Evolutionary conservation across 2,888 invertebrate genomes (phyloP).

Genomic region (Elmis aenea): DNA sequence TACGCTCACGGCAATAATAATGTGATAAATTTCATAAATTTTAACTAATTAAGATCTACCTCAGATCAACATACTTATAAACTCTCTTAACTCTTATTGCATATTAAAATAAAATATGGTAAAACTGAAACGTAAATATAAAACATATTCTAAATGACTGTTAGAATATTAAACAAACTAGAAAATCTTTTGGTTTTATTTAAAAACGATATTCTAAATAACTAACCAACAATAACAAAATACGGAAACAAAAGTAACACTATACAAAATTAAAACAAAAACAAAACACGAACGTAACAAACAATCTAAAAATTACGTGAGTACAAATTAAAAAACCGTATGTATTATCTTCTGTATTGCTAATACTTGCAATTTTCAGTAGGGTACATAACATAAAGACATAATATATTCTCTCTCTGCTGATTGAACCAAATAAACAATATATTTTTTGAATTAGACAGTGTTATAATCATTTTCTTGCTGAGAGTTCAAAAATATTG

Average conservation of each 20-base stretch:
- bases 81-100: slow-evolving; percentile 15
- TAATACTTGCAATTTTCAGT: no score
- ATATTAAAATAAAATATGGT: slow-evolving; percentile 16
- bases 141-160: slow-evolving; percentile 11
- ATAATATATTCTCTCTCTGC: no score
- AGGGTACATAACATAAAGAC: no score
- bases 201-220: slow-evolving; percentile 29
- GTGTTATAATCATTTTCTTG: no score
- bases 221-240: slow-evolving; percentile 30
- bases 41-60: slow-evolving; percentile 11
- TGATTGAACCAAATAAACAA: no score
- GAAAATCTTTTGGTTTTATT: slow-evolving; percentile 25
- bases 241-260: slow-evolving; percentile 25
- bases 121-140: slow-evolving; percentile 8
- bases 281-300: slow-evolving; percentile 7
- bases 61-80: slow-evolving; percentile 19
- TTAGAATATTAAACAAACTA: slow-evolving; percentile 20
- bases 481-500: no score
- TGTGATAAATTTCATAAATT: no score
- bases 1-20: no score
- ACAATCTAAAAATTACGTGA: slow-evolving; percentile 9
- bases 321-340: no score
- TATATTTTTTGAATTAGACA: no score
- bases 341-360: no score
- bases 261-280: slow-evolving; percentile 17